Base-by-base conservation (phyloP, 2,888 invertebrate genomes). In the Trachelus stipa region DNA sequence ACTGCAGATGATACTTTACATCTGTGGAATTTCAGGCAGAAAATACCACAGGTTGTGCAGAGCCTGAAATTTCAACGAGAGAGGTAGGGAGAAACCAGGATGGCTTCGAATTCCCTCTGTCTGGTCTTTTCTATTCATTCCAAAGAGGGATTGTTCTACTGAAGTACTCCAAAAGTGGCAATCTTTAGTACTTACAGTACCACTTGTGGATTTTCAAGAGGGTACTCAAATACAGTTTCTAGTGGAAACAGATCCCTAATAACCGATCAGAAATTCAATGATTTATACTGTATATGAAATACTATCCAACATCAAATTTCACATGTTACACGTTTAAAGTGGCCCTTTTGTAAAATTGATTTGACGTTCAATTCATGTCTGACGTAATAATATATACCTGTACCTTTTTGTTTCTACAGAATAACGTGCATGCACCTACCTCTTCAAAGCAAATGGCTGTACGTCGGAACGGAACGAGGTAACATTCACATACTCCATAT, bases 401-500 rank as follows among this genome's bases (percentile, higher is more conserved):
- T 68, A 1, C 76, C 77, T 77, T 79, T 79, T 78, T 86, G 56
- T 77, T 79, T 80, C 88, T 91, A 3, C 93, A 98, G 98, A 92
- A 97, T 99, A 91, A 98, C 98, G 79, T 97, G 95, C 92, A 95
- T 98, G 91, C 97, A 98, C 92, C 94, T 99, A 90, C 98, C 99
- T 81, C 96, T 99, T 90, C 98, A 98, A 93, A 98, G 98, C 90
- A 98, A 98, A 93, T 99, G 99, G 99, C 93, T 99, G 89, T 98
- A 99, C 93, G 96, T 99, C 86, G 99, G 99, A 87, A 98, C 99
- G 79, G 99, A 99, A 92, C 95, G 97, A 87, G 99, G 99, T 84
- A 99, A 99, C 93, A 97, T 99, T 88, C 98, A 99, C 93, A 95
- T 99, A 85, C 97, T 99, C 90, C 97, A 99, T 93, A 96, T 99